Base-by-base conservation (phyloP, 2,888 invertebrate species). In the Cerceris ruficornis region DNA sequence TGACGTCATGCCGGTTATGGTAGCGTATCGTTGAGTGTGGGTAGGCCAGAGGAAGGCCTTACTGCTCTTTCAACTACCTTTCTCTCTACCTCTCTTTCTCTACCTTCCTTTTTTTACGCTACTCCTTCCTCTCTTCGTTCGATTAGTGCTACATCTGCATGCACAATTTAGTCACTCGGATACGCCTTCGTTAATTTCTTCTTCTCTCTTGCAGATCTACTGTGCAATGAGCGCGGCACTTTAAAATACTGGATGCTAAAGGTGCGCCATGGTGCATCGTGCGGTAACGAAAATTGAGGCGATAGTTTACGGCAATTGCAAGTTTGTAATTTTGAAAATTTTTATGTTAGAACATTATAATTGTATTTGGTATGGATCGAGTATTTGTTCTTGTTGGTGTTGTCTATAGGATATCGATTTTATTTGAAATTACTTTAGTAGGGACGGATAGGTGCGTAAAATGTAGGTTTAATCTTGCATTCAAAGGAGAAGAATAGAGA, bases 1-100 rank as follows among this genome's bases (percentile, higher is more conserved):
- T 91, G 90, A 91, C 90, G 90, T 90, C 90, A 90, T 88, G 68
- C 70, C 77, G 60, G 83, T 86, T 87, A 87, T 88, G 84, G 87
- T 86, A 83, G 84, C 82, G 81, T 86, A 89, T 86, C 87, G 80
- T 74, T 69, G 78, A 83, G 83, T 86, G 88, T 89, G 85, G 89
- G 88, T 86, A 88, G 88, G 81, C 76, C 75, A 74, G 83, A 81
- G 82, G 81, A 83, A 77, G 80, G 80, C 78, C 81, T 82, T 69
- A 59, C 74, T 75, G 67, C 74, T 74, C 74, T 58, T 78, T 75
- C 83, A 69, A 75, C 75, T 85, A 80, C 75, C 78, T 81, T 73
- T 80, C 74, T 76, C 76, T 69, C 64, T 54, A 28, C 70, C 49
- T 75, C 66, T 71, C 67, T 50, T 55, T 71, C 59, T 57, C 15